These are phyloP conservation scores for Ardeotis arabs DNA, from an alignment of 2,113 vertebrate genomes.

Conservation along the genomic window DNA sequence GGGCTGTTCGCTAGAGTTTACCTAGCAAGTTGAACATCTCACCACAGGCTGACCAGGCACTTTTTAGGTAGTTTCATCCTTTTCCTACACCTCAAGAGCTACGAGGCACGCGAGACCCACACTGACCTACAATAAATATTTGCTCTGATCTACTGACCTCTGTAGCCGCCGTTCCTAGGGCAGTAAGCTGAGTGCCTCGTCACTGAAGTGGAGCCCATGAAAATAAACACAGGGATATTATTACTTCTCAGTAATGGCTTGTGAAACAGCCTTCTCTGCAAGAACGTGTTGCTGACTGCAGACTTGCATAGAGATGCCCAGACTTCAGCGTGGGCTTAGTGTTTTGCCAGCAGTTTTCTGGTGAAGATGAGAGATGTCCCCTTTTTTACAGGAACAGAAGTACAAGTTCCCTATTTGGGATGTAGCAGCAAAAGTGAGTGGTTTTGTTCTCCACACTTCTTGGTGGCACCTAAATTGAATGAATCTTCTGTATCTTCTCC, in stretches of 20 bases:
- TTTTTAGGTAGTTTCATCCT: not conserved
- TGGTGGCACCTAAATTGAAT: not conserved
- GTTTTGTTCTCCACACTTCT: not conserved
- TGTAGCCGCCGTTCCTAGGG: not conserved
- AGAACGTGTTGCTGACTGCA: not conserved
- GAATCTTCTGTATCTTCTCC: not conserved
- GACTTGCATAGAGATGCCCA: not conserved
- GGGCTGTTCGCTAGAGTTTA: not conserved
- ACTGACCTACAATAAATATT: constrained; percentile 8
- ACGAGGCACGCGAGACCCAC: not conserved
- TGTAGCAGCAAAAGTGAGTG: not conserved
- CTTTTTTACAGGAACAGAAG: not conserved
- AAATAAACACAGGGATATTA: constrained; percentile 65
- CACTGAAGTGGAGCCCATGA: constrained; percentile 29
- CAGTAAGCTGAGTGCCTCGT: not conserved
- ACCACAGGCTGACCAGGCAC: not conserved
- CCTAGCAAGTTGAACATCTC: not conserved
- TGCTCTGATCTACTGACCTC: constrained; percentile 35
- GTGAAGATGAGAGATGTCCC: not conserved
- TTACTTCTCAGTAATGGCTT: constrained; percentile 52
- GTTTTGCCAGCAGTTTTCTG: not conserved
- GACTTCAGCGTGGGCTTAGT: not conserved
- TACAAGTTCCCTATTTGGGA: not conserved
- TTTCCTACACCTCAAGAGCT: not conserved
- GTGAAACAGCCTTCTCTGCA: constrained; percentile 17